These are phyloP conservation scores for Spinus olivaceus DNA, from an alignment of 2,797 vertebrate species.

Conservation along the genomic window DNA sequence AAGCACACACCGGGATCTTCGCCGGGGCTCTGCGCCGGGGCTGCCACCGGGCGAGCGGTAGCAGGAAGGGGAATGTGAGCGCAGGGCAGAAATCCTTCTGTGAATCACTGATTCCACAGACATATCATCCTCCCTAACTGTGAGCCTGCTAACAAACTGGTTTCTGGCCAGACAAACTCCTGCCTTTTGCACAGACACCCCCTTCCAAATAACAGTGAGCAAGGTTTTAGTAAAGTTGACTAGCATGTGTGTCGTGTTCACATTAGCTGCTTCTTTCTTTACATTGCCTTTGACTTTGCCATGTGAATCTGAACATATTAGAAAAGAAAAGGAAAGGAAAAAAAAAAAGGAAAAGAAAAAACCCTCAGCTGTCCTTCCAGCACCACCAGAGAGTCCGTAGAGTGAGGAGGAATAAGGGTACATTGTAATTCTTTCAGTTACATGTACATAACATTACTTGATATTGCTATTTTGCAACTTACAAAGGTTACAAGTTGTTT, in stretches of 20 bases:
- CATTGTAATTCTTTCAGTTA: neutral
- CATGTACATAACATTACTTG: neutral
- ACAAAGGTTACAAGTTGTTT: neutral
- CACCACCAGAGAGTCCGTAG: fast-evolving
- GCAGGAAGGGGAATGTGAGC: neutral
- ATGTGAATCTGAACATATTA: neutral
- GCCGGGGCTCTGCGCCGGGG: neutral
- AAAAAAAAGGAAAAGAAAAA: neutral
- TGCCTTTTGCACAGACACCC: neutral
- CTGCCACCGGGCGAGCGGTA: fast-evolving
- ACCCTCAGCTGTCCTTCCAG: neutral
- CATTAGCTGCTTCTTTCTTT: neutral
- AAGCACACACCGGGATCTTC: fast-evolving
- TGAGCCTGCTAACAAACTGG: neutral
- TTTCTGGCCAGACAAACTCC: neutral
- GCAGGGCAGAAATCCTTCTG: neutral
- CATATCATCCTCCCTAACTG: neutral
- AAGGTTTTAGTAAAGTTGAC: neutral
- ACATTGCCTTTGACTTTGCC: neutral
- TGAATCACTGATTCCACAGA: neutral
- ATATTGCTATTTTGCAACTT: neutral
- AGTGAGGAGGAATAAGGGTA: neutral
- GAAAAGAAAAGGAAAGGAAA: neutral
- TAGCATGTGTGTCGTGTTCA: fast-evolving
- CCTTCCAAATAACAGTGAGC: neutral